phyloP scores from a whole-genome alignment of 2,888 invertebrate genomes.

The Iphiclides podalirius region DNA sequence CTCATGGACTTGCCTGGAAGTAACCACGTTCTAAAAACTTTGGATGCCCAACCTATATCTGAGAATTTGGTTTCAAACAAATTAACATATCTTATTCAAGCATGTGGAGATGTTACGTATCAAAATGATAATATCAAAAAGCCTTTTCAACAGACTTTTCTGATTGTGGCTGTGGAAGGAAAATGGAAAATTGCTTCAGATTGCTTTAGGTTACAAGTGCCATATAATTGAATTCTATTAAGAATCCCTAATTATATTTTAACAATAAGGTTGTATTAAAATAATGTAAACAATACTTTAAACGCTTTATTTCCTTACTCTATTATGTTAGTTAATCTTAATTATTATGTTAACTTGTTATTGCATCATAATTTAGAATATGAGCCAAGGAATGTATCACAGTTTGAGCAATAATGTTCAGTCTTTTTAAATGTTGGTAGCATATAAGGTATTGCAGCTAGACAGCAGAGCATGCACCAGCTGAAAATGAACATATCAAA shows the following conservation, averaged over 20 bases:
- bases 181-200: constrained; percentile 97
- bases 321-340: no score
- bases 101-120: constrained; percentile 90
- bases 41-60: constrained; percentile 93
- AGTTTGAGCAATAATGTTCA: constrained; percentile 64
- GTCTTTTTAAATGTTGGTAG: constrained; percentile 55
- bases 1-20: constrained; percentile 90
- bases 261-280: constrained; percentile 11
- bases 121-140: constrained; percentile 78
- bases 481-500: constrained; percentile 56
- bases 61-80: constrained; percentile 88
- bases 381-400: constrained; percentile 56
- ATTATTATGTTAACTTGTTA: no score
- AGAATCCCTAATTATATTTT: not conserved
- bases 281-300: no score
- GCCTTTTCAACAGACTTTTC: constrained; percentile 91
- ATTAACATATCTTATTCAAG: constrained; percentile 90
- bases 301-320: no score
- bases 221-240: constrained; percentile 51
- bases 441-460: constrained; percentile 62
- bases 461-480: constrained; percentile 67
- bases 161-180: constrained; percentile 91
- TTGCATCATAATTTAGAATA: constrained; percentile 45
- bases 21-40: constrained; percentile 86
- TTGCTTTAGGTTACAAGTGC: constrained; percentile 89